phyloP scores from a whole-genome alignment of 2,113 vertebrate genomes.

The Macquaria ambigua region DNA sequence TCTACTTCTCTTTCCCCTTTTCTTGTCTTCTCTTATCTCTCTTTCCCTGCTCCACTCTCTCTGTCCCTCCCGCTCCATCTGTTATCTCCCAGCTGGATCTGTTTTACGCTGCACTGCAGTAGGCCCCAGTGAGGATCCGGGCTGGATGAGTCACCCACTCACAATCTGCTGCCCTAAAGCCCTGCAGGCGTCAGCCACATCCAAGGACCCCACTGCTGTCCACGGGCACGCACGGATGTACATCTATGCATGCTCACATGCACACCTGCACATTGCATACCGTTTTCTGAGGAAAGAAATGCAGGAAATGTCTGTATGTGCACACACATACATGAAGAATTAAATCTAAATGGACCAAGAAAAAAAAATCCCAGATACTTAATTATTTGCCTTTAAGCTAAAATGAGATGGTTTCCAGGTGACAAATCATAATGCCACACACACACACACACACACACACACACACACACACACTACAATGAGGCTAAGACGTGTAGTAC shows the following conservation, averaged over 20 bases:
- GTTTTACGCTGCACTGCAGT: conserved; percentile 78
- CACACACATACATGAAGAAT: neutral
- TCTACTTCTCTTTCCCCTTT: conserved; percentile 5
- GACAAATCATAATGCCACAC: conserved; percentile 12
- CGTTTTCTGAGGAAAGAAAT: neutral
- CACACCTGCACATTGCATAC: neutral
- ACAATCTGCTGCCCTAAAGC: conserved; percentile 76
- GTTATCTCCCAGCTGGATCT: conserved; percentile 79
- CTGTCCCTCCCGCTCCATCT: conserved; percentile 65
- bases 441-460: no score
- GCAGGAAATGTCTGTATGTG: neutral
- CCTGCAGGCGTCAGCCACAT: conserved; percentile 59
- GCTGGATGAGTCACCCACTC: conserved; percentile 78
- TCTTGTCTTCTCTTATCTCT: conserved; percentile 29
- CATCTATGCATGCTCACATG: neutral
- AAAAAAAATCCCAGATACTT: neutral
- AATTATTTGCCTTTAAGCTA: conserved; percentile 28
- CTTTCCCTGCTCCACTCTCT: conserved; percentile 47
- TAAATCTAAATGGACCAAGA: neutral
- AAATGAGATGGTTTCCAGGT: conserved; percentile 2
- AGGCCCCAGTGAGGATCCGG: conserved; percentile 53
- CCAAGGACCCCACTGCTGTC: conserved; percentile 54
- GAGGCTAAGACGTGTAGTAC: neutral
- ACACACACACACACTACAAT: neutral
- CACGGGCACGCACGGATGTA: neutral